Base-by-base conservation (phyloP, 1,140 invertebrate species). In the Chelonus insularis region DNA sequence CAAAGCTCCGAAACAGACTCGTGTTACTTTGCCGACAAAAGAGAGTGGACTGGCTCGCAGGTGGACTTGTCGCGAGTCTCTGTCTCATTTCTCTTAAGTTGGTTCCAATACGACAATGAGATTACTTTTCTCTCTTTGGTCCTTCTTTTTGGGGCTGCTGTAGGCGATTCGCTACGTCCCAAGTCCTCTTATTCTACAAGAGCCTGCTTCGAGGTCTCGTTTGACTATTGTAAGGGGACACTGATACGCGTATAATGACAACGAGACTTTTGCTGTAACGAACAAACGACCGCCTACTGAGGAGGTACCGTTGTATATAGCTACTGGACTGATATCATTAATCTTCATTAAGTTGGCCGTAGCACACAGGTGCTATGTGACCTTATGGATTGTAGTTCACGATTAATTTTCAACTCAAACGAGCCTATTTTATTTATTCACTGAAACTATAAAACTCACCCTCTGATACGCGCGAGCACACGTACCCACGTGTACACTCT, bases 51-150 rank as follows among this genome's bases (percentile, higher is more conserved):
- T 51, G n/a, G 57, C 25, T 59, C 47, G 57, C 57, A 60, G 57
- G 57, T 60, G 57, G 34, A 60, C 56, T 47, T 58, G 56, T 58
- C 56, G 56, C 56, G 39, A 58, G 56, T 58, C 16, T 32, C 23
- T 25, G 39, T 57, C 41, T 47, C 34, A 32, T 14, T 23, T 29
- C 32, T 14, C 20, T 37, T 14, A 20, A 25, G 18, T 14, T 18
- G 3, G 21, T 32, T 45, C 34, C 7, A 39, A 55, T 48, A 43
- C 20, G 54, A 29, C 20, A 43, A 43, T 56, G 39, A 56, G 9
- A 39, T 21, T 51, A 8, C 47, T 51, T 16, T 51, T 34, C 9
- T 39, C 37, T 39, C 37, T 39, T 39, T 39, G 37, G 37, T 39
- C 37, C 12, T 39, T 43, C 18, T 43, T 43, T 16, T 43, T 1